Evolutionary conservation across 2,113 vertebrate species (phyloP).

Genomic region (Syngnathus typhle): DNA sequence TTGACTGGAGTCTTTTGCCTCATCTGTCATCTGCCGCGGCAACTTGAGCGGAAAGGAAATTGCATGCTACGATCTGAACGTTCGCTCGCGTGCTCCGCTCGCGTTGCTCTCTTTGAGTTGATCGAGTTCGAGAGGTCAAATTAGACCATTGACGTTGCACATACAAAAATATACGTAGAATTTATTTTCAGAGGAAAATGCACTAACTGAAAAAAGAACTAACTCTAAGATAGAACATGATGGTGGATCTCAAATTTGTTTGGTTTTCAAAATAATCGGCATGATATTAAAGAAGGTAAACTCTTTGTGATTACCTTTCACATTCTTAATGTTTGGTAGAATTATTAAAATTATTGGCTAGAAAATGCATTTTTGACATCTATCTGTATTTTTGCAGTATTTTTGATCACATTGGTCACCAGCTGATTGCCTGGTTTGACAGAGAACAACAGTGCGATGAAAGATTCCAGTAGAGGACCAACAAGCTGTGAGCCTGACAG

Average conservation of each 20-base stretch:
- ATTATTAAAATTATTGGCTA: no score
- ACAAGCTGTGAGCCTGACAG: neutral
- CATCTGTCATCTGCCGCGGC: constrained; percentile 38
- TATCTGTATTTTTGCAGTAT: no score
- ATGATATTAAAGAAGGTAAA: no score
- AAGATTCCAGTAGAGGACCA: neutral
- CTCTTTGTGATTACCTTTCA: no score
- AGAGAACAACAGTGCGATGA: neutral
- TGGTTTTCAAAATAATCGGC: neutral
- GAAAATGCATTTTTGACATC: no score
- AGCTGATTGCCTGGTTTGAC: neutral
- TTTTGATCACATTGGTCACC: neutral
- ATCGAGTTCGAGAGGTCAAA: constrained; percentile 36
- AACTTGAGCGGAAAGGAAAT: constrained; percentile 38
- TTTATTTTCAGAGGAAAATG: constrained; percentile 15
- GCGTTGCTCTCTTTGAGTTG: constrained; percentile 14
- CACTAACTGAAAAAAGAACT: no score
- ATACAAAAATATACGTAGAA: constrained; percentile 1
- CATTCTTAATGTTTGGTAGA: neutral
- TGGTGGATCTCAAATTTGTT: neutral
- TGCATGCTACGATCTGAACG: constrained; percentile 22
- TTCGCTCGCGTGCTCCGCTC: constrained; percentile 1
- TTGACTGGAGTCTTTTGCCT: constrained; percentile 34
- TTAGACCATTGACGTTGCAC: constrained; percentile 38
- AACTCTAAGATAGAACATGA: neutral